Evolutionary conservation across 2,113 vertebrate genomes (phyloP).

Genomic region (Otis tarda): DNA sequence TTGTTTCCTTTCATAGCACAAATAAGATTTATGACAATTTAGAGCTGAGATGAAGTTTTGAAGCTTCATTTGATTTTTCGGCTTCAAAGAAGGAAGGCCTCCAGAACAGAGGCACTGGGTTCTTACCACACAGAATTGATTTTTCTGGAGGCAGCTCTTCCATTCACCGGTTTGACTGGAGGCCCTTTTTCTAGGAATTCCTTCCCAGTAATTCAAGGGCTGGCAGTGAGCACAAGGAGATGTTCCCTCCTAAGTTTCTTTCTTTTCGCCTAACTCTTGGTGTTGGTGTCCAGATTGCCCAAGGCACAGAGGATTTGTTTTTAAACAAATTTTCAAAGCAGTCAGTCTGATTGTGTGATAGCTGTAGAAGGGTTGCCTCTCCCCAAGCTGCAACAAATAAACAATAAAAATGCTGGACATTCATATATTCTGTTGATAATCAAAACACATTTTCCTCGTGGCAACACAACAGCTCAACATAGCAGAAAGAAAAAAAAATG

Average conservation of each 20-base stretch:
- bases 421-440: background rate
- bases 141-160: conserved; percentile 52
- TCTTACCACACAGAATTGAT: conserved; percentile 48
- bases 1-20: conserved; percentile 37
- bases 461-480: background rate
- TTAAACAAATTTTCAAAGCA: conserved; percentile 16
- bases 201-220: conserved; percentile 17
- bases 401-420: background rate
- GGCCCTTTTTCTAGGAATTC: conserved; percentile 35
- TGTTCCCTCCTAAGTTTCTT: conserved; percentile 7
- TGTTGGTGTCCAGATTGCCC: conserved; percentile 16
- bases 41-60: conserved; percentile 58
- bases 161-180: conserved; percentile 41
- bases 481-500: background rate
- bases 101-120: background rate
- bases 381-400: background rate
- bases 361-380: background rate
- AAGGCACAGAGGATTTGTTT: background rate
- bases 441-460: background rate
- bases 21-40: conserved; percentile 59
- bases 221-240: conserved; percentile 36
- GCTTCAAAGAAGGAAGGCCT: conserved; percentile 51
- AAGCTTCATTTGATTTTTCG: conserved; percentile 48
- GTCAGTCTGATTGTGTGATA: background rate
- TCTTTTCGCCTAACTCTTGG: background rate